phyloP scores from a whole-genome alignment of 1,140 invertebrate genomes.

The Nasonia vitripennis region DNA sequence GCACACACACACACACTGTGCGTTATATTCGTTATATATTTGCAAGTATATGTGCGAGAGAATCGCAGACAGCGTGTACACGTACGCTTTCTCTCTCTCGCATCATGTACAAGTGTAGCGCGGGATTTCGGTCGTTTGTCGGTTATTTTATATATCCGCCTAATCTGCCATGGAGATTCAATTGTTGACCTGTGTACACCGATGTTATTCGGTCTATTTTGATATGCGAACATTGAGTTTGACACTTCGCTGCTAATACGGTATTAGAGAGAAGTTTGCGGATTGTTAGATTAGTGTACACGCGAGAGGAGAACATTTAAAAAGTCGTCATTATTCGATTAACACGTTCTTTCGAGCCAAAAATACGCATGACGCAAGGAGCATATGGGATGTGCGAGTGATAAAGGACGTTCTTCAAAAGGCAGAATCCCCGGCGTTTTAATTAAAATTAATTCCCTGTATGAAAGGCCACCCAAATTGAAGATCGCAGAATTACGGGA shows the following conservation, averaged over 20 bases:
- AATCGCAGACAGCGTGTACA: background rate
- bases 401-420: background rate
- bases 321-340: background rate
- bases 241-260: background rate
- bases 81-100: too few species aligned
- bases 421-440: slow-evolving; percentile 6
- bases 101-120: background rate
- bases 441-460: slow-evolving; percentile 46
- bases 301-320: background rate
- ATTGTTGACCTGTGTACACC: background rate
- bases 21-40: slow-evolving; percentile 35
- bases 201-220: background rate
- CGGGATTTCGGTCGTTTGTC: slow-evolving; percentile 35
- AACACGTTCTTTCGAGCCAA: background rate
- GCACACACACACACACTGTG: background rate
- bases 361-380: background rate
- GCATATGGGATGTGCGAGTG: background rate
- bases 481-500: slow-evolving; percentile 9
- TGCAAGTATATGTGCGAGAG: slow-evolving; percentile 20
- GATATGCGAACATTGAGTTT: background rate
- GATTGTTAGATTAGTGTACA: too few species aligned
- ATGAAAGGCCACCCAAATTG: slow-evolving; percentile 33
- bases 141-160: slow-evolving; percentile 27
- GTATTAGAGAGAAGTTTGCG: too few species aligned
- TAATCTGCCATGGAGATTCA: slow-evolving; percentile 5